Percentiles rank a stretch among this genome's conserved stretches.
These are phyloP conservation scores for Condylura cristata DNA, from an alignment of 2,113 vertebrate species.

Conservation along the genomic window DNA sequence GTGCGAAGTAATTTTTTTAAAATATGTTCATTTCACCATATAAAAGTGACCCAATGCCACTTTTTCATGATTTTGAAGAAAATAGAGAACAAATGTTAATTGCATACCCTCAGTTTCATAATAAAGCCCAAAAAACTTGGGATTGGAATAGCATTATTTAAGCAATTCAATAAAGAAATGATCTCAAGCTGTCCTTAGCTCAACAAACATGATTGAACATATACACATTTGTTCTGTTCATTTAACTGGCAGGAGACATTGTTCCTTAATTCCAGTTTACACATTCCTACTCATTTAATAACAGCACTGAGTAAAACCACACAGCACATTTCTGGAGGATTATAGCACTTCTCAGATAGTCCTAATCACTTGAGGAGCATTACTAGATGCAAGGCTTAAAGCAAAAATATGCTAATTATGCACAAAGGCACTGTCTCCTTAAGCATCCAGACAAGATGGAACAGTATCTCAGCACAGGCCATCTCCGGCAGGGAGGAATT, in stretches of 20 bases:
- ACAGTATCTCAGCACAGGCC: neutral
- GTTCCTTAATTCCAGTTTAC: constrained; percentile 58
- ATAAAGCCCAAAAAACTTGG: neutral
- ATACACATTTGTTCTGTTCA: constrained; percentile 51
- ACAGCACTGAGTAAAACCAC: constrained; percentile 56
- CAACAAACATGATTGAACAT: constrained; percentile 47
- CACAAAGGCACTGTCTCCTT: neutral
- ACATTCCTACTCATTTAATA: constrained; percentile 67
- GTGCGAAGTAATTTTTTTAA: neutral
- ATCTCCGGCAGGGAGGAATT: neutral
- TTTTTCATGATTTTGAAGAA: constrained; percentile 32
- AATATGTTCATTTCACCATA: neutral
- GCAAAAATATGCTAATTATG: constrained; percentile 60
- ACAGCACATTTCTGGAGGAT: constrained; percentile 56
- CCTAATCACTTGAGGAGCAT: constrained; percentile 57
- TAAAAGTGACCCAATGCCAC: neutral
- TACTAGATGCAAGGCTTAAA: constrained; percentile 3
- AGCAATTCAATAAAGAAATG: constrained; percentile 54
- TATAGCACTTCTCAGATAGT: constrained; percentile 57
- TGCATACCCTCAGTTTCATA: neutral
- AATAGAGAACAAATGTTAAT: constrained; percentile 25
- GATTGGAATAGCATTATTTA: neutral
- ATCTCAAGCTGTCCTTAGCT: neutral
- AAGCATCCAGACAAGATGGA: constrained; percentile 29
- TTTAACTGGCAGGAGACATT: constrained; percentile 51